Conservation (phyloP, 2,888 invertebrate genomes). For the Apomyelois bistriatella region DNA sequence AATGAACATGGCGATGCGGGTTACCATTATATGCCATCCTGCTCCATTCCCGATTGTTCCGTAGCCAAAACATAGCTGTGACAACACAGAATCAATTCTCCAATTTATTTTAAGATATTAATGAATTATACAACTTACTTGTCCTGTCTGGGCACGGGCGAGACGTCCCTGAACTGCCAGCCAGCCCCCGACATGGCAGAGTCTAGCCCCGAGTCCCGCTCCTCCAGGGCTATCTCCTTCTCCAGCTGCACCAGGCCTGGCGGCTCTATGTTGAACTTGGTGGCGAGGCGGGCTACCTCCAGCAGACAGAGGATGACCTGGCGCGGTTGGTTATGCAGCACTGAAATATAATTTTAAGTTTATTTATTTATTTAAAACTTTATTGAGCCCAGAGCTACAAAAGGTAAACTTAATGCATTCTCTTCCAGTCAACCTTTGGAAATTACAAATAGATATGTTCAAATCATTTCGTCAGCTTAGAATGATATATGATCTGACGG, state of each 20-base stretch:
- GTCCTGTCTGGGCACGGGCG: slow-evolving; percentile 44
- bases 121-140: slow-evolving; percentile 50
- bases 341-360: slow-evolving; percentile 52
- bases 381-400: no score
- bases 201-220: slow-evolving; percentile 82
- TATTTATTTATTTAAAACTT: background rate
- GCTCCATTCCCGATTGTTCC: background rate
- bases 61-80: no score
- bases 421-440: no score
- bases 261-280: slow-evolving; percentile 88
- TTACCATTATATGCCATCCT: no score
- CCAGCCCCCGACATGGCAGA: slow-evolving; percentile 82
- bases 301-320: slow-evolving; percentile 91
- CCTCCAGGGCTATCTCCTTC: slow-evolving; percentile 91
- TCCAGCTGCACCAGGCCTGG: slow-evolving; percentile 90
- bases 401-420: no score
- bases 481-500: no score
- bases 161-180: slow-evolving; percentile 84
- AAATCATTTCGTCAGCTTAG: no score
- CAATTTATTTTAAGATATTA: no score
- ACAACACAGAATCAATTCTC: no score
- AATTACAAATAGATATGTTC: no score
- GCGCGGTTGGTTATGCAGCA: slow-evolving; percentile 90
- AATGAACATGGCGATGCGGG: no score
- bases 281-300: slow-evolving; percentile 91